phyloP scores from a whole-genome alignment of 2,888 invertebrate genomes.

The Drosophila flavopinicola region DNA sequence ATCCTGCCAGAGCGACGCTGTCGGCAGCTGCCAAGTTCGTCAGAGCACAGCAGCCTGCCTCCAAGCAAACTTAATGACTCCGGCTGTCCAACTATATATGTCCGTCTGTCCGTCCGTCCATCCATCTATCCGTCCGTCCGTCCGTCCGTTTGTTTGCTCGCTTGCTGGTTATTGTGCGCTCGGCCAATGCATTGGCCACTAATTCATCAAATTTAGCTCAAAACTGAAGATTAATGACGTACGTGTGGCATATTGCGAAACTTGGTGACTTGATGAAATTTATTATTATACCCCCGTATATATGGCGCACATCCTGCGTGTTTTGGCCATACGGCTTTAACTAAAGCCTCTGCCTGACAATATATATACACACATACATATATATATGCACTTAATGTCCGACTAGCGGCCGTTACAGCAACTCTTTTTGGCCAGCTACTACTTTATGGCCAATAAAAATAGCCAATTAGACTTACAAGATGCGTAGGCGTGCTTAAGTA shows the following conservation, averaged over 20 bases:
- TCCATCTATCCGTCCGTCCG: slow-evolving; percentile 16
- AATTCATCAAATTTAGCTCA: slow-evolving; percentile 78
- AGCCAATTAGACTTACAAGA: slow-evolving; percentile 36
- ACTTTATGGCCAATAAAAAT: slow-evolving; percentile 51
- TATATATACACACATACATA: slow-evolving; percentile 22
- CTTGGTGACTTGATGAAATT: slow-evolving; percentile 78
- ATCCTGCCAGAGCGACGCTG: slow-evolving; percentile 61
- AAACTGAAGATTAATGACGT: slow-evolving; percentile 78
- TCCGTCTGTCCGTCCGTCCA: slow-evolving; percentile 36
- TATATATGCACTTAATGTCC: slow-evolving; percentile 36
- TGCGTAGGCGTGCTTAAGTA: slow-evolving; percentile 10
- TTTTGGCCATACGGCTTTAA: slow-evolving; percentile 34
- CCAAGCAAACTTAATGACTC: slow-evolving; percentile 68
- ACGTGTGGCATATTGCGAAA: slow-evolving; percentile 78
- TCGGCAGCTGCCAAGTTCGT: slow-evolving; percentile 70
- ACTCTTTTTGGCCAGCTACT: slow-evolving; percentile 59
- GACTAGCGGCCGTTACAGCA: slow-evolving; percentile 45
- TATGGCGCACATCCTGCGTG: slow-evolving; percentile 26
- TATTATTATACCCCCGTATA: slow-evolving; percentile 61
- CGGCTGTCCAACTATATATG: slow-evolving; percentile 42
- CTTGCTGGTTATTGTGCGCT: slow-evolving; percentile 51
- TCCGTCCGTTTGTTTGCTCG: slow-evolving; percentile 35
- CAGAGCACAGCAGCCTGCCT: slow-evolving; percentile 36
- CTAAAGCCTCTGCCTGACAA: slow-evolving; percentile 10
- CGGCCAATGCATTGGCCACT: slow-evolving; percentile 70